Percentiles rank a stretch among this genome's conserved stretches.
These are phyloP conservation scores for Channa striata DNA, from an alignment of 2,797 vertebrate species.

Conservation along the genomic window DNA sequence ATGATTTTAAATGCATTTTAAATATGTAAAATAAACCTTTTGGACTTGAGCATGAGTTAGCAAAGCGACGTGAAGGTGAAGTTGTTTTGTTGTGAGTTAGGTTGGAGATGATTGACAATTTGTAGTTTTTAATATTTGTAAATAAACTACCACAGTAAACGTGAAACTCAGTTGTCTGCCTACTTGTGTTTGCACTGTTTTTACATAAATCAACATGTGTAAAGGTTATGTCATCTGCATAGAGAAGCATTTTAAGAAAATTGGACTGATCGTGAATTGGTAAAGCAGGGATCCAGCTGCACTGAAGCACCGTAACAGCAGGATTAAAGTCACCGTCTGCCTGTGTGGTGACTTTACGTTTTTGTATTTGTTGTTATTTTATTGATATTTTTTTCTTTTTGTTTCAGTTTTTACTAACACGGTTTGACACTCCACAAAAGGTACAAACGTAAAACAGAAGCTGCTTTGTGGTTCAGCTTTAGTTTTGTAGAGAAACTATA, in stretches of 20 bases:
- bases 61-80: constrained; percentile 83
- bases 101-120: constrained; percentile 66
- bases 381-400: constrained; percentile 15
- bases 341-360: constrained; percentile 49
- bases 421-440: constrained; percentile 69
- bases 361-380: constrained; percentile 36
- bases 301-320: neutral
- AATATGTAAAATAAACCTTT: constrained; percentile 99
- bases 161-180: constrained; percentile 48
- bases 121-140: constrained; percentile 84
- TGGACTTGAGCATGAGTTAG: constrained; percentile 93
- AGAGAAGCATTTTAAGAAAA: neutral
- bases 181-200: constrained; percentile 52
- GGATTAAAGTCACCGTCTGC: neutral
- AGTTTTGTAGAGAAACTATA: no score
- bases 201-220: neutral
- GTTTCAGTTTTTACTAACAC: constrained; percentile 77
- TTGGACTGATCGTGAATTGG: neutral
- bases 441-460: neutral
- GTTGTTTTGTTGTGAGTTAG: constrained; percentile 80
- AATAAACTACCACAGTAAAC: constrained; percentile 78
- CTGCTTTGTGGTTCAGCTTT: neutral
- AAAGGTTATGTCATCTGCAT: neutral
- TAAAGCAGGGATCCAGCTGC: neutral
- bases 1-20: constrained; percentile 98